Percentiles rank a stretch among this genome's conserved stretches.
These are phyloP conservation scores for Lamellibrachia luymesi DNA, from an alignment of 1,140 invertebrate genomes.

Conservation along the genomic window DNA sequence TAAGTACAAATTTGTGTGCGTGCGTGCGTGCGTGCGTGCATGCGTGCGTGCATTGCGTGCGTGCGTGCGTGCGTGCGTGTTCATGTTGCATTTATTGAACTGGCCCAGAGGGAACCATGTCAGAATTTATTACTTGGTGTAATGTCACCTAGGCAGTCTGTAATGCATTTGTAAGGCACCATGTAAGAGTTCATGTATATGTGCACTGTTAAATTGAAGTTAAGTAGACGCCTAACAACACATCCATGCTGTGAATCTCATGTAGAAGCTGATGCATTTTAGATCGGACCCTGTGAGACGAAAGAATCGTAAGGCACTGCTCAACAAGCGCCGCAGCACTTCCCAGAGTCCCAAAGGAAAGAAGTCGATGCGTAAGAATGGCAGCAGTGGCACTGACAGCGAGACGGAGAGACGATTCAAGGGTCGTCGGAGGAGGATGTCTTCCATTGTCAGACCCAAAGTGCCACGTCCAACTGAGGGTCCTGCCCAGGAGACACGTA, in stretches of 20 bases:
- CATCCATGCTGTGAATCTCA: background rate
- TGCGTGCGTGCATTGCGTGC: too few relatives aligned
- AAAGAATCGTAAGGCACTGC: background rate
- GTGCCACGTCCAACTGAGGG: background rate
- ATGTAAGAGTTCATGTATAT: background rate
- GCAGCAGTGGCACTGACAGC: background rate
- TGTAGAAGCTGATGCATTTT: background rate
- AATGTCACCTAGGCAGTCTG: background rate
- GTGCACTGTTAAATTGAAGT: background rate
- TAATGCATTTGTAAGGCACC: background rate
- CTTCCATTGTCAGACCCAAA: background rate
- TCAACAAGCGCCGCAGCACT: background rate
- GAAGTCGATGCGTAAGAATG: background rate
- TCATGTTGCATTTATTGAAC: background rate
- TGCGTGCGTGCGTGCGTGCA: too few relatives aligned
- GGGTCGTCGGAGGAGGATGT: background rate
- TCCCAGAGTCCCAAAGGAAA: conserved; percentile 7
- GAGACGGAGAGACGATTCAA: background rate
- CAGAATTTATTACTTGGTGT: background rate
- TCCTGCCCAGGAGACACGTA: background rate
- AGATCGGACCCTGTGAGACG: conserved; percentile 9
- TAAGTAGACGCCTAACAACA: background rate
- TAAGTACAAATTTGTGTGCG: too few relatives aligned
- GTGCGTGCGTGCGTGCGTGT: background rate
- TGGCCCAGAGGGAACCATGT: background rate